These are phyloP conservation scores for Australoheros scitulus DNA, from an alignment of 2,113 vertebrate species.

Conservation along the genomic window DNA sequence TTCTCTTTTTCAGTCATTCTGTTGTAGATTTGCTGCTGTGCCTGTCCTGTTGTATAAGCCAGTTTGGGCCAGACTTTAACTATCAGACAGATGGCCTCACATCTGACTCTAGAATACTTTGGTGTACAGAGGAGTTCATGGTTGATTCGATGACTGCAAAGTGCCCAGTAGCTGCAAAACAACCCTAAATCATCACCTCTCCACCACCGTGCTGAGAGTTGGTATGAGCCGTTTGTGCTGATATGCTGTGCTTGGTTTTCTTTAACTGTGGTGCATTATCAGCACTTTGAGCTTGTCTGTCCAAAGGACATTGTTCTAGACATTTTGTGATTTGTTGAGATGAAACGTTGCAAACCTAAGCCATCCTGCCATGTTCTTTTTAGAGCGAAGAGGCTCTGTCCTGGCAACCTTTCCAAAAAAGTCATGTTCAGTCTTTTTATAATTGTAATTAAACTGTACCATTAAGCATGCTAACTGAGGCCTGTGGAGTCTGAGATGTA, in stretches of 20 bases:
- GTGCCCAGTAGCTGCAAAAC: fast-evolving
- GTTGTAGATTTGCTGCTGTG: neutral
- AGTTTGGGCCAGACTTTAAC: neutral
- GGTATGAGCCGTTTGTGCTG: neutral
- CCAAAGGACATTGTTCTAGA: neutral
- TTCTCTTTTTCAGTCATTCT: neutral
- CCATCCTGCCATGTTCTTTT: neutral
- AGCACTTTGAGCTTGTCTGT: neutral
- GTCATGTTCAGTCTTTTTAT: neutral
- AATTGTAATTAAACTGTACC: neutral
- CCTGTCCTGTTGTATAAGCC: neutral
- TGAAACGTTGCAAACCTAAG: neutral
- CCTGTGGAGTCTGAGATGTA: neutral
- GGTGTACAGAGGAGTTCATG: neutral
- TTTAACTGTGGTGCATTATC: neutral
- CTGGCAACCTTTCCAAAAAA: neutral
- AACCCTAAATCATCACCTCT: neutral
- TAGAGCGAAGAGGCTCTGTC: neutral
- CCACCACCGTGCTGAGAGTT: neutral
- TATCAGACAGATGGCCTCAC: neutral
- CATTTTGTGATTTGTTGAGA: neutral
- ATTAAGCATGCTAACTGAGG: neutral
- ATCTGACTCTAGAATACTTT: neutral
- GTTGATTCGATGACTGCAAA: neutral
- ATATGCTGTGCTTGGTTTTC: neutral